phyloP scores from a whole-genome alignment of 1,140 invertebrate genomes.

The Nilaparvata lugens region DNA sequence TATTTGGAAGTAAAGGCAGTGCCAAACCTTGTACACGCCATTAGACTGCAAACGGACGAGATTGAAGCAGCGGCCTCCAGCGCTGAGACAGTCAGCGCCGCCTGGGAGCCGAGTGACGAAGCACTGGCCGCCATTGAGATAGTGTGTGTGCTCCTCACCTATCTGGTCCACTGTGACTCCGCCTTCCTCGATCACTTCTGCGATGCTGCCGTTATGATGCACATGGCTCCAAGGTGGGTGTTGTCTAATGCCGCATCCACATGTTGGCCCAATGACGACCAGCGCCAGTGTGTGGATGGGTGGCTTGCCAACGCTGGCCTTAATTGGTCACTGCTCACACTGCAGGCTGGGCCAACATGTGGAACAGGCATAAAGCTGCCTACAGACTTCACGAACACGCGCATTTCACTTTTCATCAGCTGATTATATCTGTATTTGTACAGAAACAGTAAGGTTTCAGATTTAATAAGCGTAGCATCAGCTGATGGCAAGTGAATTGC shows the following conservation, averaged over 20 bases:
- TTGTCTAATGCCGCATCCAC: conserved; percentile 6
- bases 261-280: too few relatives aligned
- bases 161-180: conserved; percentile 57
- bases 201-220: conserved; percentile 53
- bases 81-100: background rate
- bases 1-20: conserved; percentile 66
- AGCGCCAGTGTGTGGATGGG: too few relatives aligned
- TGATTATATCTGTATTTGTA: too few relatives aligned
- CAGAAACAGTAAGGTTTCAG: background rate
- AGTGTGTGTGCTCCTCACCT: conserved; percentile 56
- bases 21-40: conserved; percentile 63
- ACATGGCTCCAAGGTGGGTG: conserved; percentile 27
- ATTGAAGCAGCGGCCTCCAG: conserved; percentile 7
- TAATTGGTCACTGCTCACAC: too few relatives aligned
- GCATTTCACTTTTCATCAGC: too few relatives aligned
- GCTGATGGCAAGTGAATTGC: too few relatives aligned
- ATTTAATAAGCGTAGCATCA: background rate
- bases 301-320: too few relatives aligned
- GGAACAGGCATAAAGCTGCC: background rate
- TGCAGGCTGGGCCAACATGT: too few relatives aligned
- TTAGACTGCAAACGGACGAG: conserved; percentile 45
- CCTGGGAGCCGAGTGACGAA: conserved; percentile 41
- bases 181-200: conserved; percentile 68
- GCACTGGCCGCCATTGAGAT: conserved; percentile 50
- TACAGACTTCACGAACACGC: background rate